Conservation (phyloP, 2,888 invertebrate genomes). For the Cosmorhoe ocellata region DNA sequence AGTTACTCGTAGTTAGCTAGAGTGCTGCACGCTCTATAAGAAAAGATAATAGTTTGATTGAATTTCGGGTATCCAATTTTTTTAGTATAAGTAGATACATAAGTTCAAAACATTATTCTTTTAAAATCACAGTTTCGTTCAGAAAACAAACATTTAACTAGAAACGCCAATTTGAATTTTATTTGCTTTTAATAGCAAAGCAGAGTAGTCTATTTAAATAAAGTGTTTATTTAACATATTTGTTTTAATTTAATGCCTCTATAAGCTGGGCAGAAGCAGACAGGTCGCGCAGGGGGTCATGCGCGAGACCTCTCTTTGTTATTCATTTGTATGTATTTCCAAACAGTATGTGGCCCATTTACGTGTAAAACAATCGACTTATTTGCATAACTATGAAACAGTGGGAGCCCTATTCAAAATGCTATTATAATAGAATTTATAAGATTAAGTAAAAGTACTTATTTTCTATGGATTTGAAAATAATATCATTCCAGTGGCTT, state of each 20-base stretch:
- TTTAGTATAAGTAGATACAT: too few species aligned
- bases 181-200: conserved; percentile 54
- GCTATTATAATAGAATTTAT: conserved; percentile 31
- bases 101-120: too few species aligned
- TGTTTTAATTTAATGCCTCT: conserved; percentile 49
- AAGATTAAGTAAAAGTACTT: background rate
- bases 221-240: conserved; percentile 54
- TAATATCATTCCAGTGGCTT: too few species aligned
- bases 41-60: too few species aligned
- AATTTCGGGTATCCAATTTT: too few species aligned
- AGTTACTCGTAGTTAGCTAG: too few species aligned
- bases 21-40: too few species aligned
- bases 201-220: conserved; percentile 50
- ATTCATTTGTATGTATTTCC: conserved; percentile 49
- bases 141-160: conserved; percentile 54
- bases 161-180: conserved; percentile 49
- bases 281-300: conserved; percentile 51
- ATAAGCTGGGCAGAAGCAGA: conserved; percentile 42
- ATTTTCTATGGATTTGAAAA: too few species aligned
- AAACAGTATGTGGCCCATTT: conserved; percentile 51
- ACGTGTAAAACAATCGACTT: conserved; percentile 38
- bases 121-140: background rate
- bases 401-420: conserved; percentile 15
- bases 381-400: conserved; percentile 34
- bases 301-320: conserved; percentile 46